Evolutionary conservation across 1,140 invertebrate genomes (phyloP).

Genomic region (Phymastichus coffea): DNA sequence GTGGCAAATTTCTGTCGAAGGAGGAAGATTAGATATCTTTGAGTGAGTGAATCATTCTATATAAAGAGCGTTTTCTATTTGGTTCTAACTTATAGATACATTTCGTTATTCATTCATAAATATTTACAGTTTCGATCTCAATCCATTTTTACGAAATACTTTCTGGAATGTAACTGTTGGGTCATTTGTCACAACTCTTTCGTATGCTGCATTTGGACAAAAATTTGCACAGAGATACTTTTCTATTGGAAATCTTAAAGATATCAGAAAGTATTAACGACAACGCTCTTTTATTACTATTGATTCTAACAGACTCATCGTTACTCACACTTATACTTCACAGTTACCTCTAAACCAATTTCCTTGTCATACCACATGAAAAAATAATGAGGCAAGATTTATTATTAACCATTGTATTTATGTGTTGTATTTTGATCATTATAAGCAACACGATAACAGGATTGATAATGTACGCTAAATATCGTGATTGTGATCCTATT

Average conservation of each 20-base stretch:
- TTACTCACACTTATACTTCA: too few relatives aligned
- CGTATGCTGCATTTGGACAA: slow-evolving; percentile 65
- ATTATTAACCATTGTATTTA: slow-evolving; percentile 64
- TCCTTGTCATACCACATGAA: too few relatives aligned
- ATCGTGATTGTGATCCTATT: slow-evolving; percentile 65
- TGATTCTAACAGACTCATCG: too few relatives aligned
- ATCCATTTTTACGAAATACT: slow-evolving; percentile 60
- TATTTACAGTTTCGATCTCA: slow-evolving; percentile 61
- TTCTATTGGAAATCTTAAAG: neutral
- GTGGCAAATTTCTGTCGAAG: slow-evolving; percentile 41
- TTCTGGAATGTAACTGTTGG: slow-evolving; percentile 64
- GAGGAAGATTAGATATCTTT: slow-evolving; percentile 42
- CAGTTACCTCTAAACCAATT: too few relatives aligned
- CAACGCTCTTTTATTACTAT: too few relatives aligned
- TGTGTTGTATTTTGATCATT: slow-evolving; percentile 14
- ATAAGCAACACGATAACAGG: slow-evolving; percentile 41
- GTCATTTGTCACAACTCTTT: slow-evolving; percentile 60
- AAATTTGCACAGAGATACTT: slow-evolving; percentile 67
- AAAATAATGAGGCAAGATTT: slow-evolving; percentile 43
- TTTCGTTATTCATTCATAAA: too few relatives aligned
- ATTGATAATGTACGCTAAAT: slow-evolving; percentile 62
- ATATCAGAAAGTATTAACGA: slow-evolving; percentile 27
- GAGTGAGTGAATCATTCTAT: too few relatives aligned
- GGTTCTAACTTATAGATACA: too few relatives aligned
- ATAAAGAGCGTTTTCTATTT: too few relatives aligned